Evolutionary conservation across 2,888 invertebrate genomes (phyloP), one percentile per base, ranked within the genome.

Genomic region (Heptascelio sp.): DNA sequence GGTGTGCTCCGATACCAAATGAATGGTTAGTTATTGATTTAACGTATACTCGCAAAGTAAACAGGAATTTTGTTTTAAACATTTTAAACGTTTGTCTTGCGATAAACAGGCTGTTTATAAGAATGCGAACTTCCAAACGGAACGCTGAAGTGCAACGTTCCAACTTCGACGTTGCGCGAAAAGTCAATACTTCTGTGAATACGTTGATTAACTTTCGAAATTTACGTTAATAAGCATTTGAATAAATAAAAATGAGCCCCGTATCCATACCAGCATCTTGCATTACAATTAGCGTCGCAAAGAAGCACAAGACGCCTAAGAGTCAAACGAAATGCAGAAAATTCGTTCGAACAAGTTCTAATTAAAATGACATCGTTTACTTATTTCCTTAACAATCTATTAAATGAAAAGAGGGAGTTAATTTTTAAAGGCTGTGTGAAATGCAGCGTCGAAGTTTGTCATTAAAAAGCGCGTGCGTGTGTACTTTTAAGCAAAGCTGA

Each of bases 21-120:
- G n/a, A 77, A 68, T 30, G 60, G 37, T 40, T 40, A 40, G 30
- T 60, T 76, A 76, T 76, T 60, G 76, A 76, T 76, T 68, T 43
- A 40, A 43, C 68, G 23, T 68, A 46, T 76, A 76, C 53, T 30
- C 17, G 21, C 6, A 13, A 26, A 60, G 60, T 60, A 76, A 76
- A 77, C 57, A 53, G 17, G 30, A 34, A 13, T n/a, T 13, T 30
- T 5, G 59, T 43, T 55, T 64, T 19, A 65, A 49, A 67, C 37
- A 67, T 67, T 59, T 59, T 23, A 11, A 55, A 43, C 62, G n/a
- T n/a, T n/a, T n/a, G n/a, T n/a, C n/a, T n/a, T n/a, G n/a, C n/a
- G n/a, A n/a, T n/a, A n/a, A n/a, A n/a, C n/a, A n/a, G n/a, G n/a
- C n/a, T n/a, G n/a, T n/a, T n/a, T n/a, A n/a, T n/a, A n/a, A n/a